Conservation (phyloP, 2,888 invertebrate genomes). For the Dermolepida albohirtum region DNA sequence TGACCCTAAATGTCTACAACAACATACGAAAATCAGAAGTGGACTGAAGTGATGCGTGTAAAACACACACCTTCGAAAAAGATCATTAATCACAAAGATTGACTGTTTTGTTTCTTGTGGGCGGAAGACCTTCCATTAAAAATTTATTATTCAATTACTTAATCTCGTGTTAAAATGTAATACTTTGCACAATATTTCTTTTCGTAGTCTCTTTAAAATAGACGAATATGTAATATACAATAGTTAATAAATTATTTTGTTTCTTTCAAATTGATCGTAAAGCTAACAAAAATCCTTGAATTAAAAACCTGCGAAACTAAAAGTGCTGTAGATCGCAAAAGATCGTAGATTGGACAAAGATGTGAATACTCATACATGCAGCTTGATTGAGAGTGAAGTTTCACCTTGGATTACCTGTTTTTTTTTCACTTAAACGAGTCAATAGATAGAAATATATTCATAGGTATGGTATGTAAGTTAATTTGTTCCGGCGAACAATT, state of each 20-base stretch:
- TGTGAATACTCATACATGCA: constrained; percentile 3
- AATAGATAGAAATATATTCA: not conserved
- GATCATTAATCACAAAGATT: constrained; percentile 28
- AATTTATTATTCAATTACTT: constrained; percentile 24
- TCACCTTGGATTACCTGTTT: constrained; percentile 7
- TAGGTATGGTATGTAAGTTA: too few species aligned
- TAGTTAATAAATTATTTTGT: too few species aligned
- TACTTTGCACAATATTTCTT: constrained; percentile 4
- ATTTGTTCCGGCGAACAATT: too few species aligned
- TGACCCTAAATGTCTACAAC: too few species aligned
- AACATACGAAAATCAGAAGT: too few species aligned
- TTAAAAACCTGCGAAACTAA: too few species aligned
- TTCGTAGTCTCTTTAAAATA: constrained; percentile 10
- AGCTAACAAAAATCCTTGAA: too few species aligned
- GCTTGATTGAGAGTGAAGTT: not conserved
- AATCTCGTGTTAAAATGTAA: constrained; percentile 16
- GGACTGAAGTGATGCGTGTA: constrained; percentile 2
- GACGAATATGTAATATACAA: constrained; percentile 1
- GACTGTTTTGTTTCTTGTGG: not conserved
- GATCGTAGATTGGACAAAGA: not conserved
- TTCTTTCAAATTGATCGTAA: too few species aligned
- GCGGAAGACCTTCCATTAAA: constrained; percentile 11
- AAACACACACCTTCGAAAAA: not conserved
- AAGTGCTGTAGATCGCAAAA: too few species aligned
- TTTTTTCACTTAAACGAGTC: not conserved